Conservation (phyloP, 2,113 vertebrate genomes). For the Hylia prasina region DNA sequence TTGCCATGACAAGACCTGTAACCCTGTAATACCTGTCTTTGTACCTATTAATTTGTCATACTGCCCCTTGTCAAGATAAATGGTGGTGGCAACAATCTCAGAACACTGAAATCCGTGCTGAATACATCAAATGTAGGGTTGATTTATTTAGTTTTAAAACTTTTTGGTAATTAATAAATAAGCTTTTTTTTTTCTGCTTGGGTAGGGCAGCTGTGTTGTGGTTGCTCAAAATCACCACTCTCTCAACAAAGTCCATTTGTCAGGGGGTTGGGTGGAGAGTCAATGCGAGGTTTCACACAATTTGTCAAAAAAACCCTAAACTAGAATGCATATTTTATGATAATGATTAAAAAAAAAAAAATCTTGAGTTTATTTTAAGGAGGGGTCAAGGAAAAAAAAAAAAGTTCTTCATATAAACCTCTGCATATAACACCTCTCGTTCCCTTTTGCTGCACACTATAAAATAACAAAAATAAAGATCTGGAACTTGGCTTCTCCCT, state of each 20-base stretch:
- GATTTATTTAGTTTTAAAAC: neutral
- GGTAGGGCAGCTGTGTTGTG: neutral
- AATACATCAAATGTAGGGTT: neutral
- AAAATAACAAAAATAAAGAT: constrained; percentile 45
- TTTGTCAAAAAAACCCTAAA: neutral
- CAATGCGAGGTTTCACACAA: neutral
- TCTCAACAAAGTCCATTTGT: neutral
- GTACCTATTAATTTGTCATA: neutral
- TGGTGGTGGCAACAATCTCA: neutral
- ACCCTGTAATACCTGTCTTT: neutral
- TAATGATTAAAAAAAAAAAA: neutral
- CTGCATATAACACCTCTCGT: constrained; percentile 45
- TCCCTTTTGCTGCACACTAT: neutral
- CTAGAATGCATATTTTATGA: neutral
- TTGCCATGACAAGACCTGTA: constrained; percentile 24
- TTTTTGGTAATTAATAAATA: constrained; percentile 40
- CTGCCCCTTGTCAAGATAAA: neutral
- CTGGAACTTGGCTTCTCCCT: constrained; percentile 52
- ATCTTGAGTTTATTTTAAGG: neutral
- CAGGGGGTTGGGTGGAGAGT: neutral
- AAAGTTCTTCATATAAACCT: constrained; percentile 58
- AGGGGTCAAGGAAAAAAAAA: neutral
- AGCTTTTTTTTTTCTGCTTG: neutral
- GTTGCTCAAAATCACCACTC: neutral
- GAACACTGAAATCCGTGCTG: neutral